Percentiles rank a stretch among this genome's conserved stretches.
Evolutionary conservation across 2,113 vertebrate species (phyloP).

Genomic region (Martes martes): DNA sequence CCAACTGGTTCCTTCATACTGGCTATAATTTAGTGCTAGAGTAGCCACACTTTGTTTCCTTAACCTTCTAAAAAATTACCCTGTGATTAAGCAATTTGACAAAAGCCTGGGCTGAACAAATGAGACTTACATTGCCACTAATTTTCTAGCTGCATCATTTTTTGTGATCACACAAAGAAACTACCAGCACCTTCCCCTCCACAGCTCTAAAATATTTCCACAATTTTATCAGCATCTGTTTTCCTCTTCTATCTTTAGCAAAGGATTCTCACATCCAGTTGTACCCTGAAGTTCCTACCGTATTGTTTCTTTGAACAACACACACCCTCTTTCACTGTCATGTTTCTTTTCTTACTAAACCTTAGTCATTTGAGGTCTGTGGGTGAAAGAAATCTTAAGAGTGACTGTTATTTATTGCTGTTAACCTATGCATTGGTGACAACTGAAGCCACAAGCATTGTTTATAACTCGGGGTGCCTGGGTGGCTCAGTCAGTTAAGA

Average conservation of each 20-base stretch:
- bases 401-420: background rate
- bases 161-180: background rate
- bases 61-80: background rate
- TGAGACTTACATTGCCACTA: background rate
- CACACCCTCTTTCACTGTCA: background rate
- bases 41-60: background rate
- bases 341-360: background rate
- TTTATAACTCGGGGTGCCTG: background rate
- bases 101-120: background rate
- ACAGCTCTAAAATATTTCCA: background rate
- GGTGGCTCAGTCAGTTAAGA: background rate
- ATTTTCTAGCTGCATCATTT: background rate
- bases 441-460: background rate
- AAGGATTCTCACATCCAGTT: background rate
- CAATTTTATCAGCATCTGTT: background rate
- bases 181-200: background rate
- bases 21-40: background rate
- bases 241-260: background rate
- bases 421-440: background rate
- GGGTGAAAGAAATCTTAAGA: background rate
- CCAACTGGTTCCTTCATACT: background rate
- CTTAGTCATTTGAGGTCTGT: background rate
- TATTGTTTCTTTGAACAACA: background rate
- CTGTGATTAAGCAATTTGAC: background rate
- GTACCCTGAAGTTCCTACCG: background rate